These are phyloP conservation scores for Papilio polyxenes DNA, from an alignment of 1,140 invertebrate genomes.

Conservation along the genomic window DNA sequence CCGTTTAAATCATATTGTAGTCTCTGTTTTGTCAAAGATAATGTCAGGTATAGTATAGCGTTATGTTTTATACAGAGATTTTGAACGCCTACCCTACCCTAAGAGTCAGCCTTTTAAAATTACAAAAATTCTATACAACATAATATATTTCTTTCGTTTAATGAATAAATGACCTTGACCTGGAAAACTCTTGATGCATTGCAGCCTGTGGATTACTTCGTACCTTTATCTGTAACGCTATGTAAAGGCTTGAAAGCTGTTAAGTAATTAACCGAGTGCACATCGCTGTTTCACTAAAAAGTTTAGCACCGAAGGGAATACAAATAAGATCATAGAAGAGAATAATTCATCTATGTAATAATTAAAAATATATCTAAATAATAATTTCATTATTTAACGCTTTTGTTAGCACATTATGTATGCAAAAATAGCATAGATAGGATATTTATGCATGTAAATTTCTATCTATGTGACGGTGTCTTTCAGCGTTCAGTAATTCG, in stretches of 20 bases:
- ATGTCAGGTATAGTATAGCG: no score
- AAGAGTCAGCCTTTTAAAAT: not conserved
- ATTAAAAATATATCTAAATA: not conserved
- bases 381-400: not conserved
- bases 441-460: no score
- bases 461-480: not conserved
- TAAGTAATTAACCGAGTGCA: conserved; percentile 16
- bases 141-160: not conserved
- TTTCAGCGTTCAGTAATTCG: not conserved
- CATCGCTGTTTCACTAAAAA: not conserved
- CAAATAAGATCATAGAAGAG: no score
- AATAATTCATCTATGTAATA: no score
- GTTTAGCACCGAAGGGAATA: not conserved
- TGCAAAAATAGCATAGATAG: not conserved
- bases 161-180: conserved; percentile 1
- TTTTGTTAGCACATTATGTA: not conserved
- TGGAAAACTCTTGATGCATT: conserved; percentile 17
- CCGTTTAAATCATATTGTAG: no score
- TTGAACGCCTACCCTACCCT: no score
- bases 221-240: not conserved
- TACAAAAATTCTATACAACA: not conserved
- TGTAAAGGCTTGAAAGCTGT: conserved; percentile 15
- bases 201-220: conserved; percentile 3
- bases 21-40: no score
- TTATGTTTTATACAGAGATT: no score